phyloP scores from a whole-genome alignment of 1,140 invertebrate species.

The Rhyacophila brunnea region DNA sequence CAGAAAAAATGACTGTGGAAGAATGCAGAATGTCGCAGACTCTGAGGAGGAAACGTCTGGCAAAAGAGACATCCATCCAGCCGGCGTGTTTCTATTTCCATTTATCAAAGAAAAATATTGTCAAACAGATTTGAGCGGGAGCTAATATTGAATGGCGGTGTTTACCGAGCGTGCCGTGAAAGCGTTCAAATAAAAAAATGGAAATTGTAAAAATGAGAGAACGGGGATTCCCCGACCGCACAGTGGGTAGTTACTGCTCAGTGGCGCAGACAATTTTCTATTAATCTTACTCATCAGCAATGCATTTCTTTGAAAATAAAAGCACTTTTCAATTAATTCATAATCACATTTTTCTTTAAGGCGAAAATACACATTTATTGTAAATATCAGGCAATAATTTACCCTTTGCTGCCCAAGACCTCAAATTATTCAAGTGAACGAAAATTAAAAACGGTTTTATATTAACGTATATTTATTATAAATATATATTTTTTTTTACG shows the following conservation, averaged over 20 bases:
- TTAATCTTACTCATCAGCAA: too few species aligned
- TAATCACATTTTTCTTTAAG: too few species aligned
- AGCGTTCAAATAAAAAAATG: slow-evolving; percentile 32
- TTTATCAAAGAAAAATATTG: slow-evolving; percentile 36
- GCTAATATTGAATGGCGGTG: slow-evolving; percentile 33
- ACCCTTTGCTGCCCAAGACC: too few species aligned
- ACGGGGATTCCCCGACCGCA: slow-evolving; percentile 9
- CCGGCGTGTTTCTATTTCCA: slow-evolving; percentile 31
- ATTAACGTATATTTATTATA: too few species aligned
- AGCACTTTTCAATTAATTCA: too few species aligned
- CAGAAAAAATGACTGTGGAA: slow-evolving; percentile 13
- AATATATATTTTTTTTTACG: too few species aligned
- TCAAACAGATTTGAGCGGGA: slow-evolving; percentile 31
- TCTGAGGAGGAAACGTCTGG: slow-evolving; percentile 24
- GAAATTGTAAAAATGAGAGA: slow-evolving; percentile 14
- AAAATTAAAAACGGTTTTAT: too few species aligned
- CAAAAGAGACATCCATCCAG: slow-evolving; percentile 33
- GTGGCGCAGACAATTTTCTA: not conserved
- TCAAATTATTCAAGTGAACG: too few species aligned
- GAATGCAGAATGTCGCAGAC: slow-evolving; percentile 9
- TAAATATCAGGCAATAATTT: too few species aligned
- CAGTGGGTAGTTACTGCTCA: not conserved
- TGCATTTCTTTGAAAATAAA: too few species aligned
- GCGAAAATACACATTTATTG: too few species aligned
- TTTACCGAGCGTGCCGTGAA: slow-evolving; percentile 27